Conservation (phyloP, 2,113 vertebrate species). For the Oncorhynchus mykiss region DNA sequence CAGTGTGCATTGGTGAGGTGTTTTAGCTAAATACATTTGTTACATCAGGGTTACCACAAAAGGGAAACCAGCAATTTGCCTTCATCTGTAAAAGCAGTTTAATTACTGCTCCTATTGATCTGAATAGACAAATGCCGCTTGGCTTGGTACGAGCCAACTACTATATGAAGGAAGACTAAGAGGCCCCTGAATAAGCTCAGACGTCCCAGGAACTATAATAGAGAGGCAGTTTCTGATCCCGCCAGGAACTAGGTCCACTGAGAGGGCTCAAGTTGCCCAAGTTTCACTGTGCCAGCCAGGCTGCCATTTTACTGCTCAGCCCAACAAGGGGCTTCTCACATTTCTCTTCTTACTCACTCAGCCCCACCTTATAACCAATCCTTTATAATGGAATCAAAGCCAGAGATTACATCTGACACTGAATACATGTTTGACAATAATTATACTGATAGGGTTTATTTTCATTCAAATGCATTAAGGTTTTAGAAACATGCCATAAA, state of each 20-base stretch:
- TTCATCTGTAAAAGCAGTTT: background rate
- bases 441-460: background rate
- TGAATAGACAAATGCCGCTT: slow-evolving; percentile 20
- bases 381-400: slow-evolving; percentile 29
- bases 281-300: slow-evolving; percentile 40
- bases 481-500: background rate
- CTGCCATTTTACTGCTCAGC: slow-evolving; percentile 31
- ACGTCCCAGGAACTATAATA: slow-evolving; percentile 32
- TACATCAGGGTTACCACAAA: too few species aligned
- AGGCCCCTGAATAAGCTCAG: too few species aligned
- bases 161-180: too few species aligned
- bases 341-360: slow-evolving; percentile 49
- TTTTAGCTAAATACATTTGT: background rate
- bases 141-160: slow-evolving; percentile 19
- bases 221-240: slow-evolving; percentile 44
- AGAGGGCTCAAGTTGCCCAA: slow-evolving; percentile 62
- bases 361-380: slow-evolving; percentile 45
- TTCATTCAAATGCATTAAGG: background rate
- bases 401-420: slow-evolving; percentile 40
- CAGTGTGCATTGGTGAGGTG: slow-evolving; percentile 18
- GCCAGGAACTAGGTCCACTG: slow-evolving; percentile 41
- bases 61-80: too few species aligned
- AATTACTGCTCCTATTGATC: slow-evolving; percentile 28
- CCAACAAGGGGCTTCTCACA: slow-evolving; percentile 46
- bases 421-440: slow-evolving; percentile 18